Evolutionary conservation across 2,888 invertebrate genomes (phyloP).

Genomic region (Ophonus ardosiacus): DNA sequence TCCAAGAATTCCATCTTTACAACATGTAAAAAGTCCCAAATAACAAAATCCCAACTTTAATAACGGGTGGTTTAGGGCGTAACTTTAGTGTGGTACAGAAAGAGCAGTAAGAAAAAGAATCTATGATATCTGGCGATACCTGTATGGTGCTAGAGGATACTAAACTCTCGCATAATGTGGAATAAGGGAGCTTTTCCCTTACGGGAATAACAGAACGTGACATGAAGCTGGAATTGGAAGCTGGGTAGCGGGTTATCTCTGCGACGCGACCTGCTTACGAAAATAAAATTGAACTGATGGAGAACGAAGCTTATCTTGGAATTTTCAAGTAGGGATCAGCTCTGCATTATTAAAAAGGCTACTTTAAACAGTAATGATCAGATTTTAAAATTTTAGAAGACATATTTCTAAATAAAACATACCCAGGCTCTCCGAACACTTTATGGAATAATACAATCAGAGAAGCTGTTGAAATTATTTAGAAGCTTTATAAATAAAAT

Average conservation of each 20-base stretch:
- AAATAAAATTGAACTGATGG: constrained; percentile 56
- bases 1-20: constrained; percentile 1
- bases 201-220: neutral
- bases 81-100: constrained; percentile 47
- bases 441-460: too few species aligned
- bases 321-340: neutral
- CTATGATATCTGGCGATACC: constrained; percentile 47
- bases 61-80: constrained; percentile 37
- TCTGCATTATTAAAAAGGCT: neutral
- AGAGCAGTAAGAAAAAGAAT: constrained; percentile 50
- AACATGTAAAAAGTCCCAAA: constrained; percentile 11
- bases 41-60: constrained; percentile 41
- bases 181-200: neutral
- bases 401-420: too few species aligned
- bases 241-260: constrained; percentile 45
- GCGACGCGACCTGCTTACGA: constrained; percentile 58
- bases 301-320: neutral
- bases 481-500: too few species aligned
- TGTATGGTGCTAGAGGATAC: neutral
- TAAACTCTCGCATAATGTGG: neutral
- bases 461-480: too few species aligned
- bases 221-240: constrained; percentile 48
- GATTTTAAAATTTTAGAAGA: neutral
- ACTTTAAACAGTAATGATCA: neutral
- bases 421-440: too few species aligned